phyloP scores from a whole-genome alignment of 2,113 vertebrate species.

The Suncus etruscus region DNA sequence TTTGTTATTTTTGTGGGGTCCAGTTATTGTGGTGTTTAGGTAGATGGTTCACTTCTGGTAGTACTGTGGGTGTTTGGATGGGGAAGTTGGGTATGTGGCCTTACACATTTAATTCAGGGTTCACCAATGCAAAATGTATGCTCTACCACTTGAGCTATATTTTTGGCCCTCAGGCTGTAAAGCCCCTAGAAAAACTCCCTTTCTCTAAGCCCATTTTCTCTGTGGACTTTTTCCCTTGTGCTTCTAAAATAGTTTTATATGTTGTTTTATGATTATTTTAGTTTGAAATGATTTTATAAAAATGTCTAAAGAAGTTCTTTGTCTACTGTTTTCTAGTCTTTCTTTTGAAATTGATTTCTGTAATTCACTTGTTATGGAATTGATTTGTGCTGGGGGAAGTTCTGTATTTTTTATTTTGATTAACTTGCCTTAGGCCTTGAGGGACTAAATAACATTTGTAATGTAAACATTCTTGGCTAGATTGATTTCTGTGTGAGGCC shows the following conservation, averaged over 20 bases:
- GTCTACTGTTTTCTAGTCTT: slow-evolving; percentile 37
- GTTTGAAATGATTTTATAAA: slow-evolving; percentile 56
- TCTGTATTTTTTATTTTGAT: slow-evolving; percentile 75
- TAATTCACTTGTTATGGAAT: slow-evolving; percentile 67
- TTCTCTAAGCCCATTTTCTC: not conserved
- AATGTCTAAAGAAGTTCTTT: slow-evolving; percentile 44
- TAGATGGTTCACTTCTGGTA: too few relatives aligned
- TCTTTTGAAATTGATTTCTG: slow-evolving; percentile 62
- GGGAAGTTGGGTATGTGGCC: too few relatives aligned
- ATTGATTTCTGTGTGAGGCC: slow-evolving; percentile 69
- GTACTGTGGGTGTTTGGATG: too few relatives aligned
- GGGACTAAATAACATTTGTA: slow-evolving; percentile 73
- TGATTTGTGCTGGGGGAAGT: slow-evolving; percentile 51
- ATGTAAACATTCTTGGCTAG: slow-evolving; percentile 70
- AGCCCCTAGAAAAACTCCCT: slow-evolving; percentile 29
- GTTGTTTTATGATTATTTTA: slow-evolving; percentile 42
- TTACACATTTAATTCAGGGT: too few relatives aligned
- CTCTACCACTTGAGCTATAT: too few relatives aligned
- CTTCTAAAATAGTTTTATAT: slow-evolving; percentile 53
- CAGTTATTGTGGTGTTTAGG: too few relatives aligned
- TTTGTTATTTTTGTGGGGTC: too few relatives aligned
- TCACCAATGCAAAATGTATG: too few relatives aligned
- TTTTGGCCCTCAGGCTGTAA: not conserved
- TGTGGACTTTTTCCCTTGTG: slow-evolving; percentile 14
- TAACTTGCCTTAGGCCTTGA: slow-evolving; percentile 66